A percentile compares a stretch with the other conserved stretches of the same genome.
These are phyloP conservation scores for Brachionus rubens DNA, from an alignment of 1,140 invertebrate genomes.

Conservation along the genomic window DNA sequence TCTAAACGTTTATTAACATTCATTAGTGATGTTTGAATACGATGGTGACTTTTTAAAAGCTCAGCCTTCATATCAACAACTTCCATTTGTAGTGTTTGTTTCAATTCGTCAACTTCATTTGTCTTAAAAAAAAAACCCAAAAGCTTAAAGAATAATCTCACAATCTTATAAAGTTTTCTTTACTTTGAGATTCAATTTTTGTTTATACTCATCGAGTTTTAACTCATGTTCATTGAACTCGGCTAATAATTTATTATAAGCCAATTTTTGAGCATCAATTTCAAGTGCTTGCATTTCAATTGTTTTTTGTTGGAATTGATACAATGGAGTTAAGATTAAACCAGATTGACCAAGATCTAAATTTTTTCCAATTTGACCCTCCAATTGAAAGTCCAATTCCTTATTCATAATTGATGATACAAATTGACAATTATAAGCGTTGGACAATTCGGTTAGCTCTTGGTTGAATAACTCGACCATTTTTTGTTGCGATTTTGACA, in stretches of 20 bases:
- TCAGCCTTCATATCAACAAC: conserved; percentile 40
- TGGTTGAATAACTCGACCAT: background rate
- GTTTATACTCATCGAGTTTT: background rate
- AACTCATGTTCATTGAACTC: conserved; percentile 5
- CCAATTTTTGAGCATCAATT: background rate
- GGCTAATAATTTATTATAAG: background rate
- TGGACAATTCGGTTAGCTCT: background rate
- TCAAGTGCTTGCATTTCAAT: conserved; percentile 18
- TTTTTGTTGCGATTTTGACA: conserved; percentile 13
- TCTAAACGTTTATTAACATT: conserved; percentile 27
- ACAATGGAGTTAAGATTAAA: background rate
- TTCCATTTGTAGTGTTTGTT: conserved; percentile 42
- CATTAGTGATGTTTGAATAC: conserved; percentile 30
- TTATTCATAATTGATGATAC: background rate
- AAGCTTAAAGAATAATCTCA: background rate
- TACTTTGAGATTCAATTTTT: background rate
- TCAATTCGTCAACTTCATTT: conserved; percentile 22
- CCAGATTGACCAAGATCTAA: background rate
- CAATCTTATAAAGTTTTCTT: background rate
- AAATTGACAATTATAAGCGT: background rate
- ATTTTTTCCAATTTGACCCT: background rate
- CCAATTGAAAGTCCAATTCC: background rate
- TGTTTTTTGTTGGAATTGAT: conserved; percentile 29
- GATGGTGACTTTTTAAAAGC: conserved; percentile 9
- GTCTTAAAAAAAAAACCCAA: background rate